Evolutionary conservation across 2,113 vertebrate species (phyloP), one percentile per base, ranked within the genome.

Genomic region (Nematolebias whitei): DNA sequence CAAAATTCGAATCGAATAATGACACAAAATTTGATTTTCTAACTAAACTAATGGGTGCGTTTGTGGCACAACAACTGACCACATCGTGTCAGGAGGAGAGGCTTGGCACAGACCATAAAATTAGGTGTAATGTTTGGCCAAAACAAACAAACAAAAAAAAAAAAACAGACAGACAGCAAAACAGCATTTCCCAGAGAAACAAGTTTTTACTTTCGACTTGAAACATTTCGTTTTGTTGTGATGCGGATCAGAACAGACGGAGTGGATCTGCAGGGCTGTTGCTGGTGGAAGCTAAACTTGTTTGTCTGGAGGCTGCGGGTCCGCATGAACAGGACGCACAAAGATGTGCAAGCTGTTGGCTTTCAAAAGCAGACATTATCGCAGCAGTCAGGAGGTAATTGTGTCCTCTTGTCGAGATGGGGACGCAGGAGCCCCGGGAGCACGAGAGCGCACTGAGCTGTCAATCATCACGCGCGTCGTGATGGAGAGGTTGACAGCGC

Each of bases 381-480:
- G 1, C 18, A 45, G 43, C 18, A 45, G 57, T 52, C 22, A 50
- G 50, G 69, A 64, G 63, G 78, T 74, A 84, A 85, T 76, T 75
- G 70, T 26, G 57, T 76, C 54, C 48, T 71, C 53, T 19, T 43
- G 26, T 38, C 50, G 19, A 74, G 45, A 8, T 24, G 63, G 67
- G 26, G 32, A 63, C 60, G 50, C 65, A 26, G 67, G 35, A 55
- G 43, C 61, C 51, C 61, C 32, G 6, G 58, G 35, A 55, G 72
- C 52, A 13, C 35, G 22, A 45, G 58, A 51, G 68, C 48, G 41
- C 84, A 45, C 41, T n/a, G 1, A 64, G 23, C 73, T 70, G 80
- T 85, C 88, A 80, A 5, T 85, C 85, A 79, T 32, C 56, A 2
- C 23, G 26, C 1, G 50, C 29, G 79, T 87, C 56, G 71, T 59